Conservation (phyloP, 2,888 invertebrate genomes). For the Pediacus dermestoides region DNA sequence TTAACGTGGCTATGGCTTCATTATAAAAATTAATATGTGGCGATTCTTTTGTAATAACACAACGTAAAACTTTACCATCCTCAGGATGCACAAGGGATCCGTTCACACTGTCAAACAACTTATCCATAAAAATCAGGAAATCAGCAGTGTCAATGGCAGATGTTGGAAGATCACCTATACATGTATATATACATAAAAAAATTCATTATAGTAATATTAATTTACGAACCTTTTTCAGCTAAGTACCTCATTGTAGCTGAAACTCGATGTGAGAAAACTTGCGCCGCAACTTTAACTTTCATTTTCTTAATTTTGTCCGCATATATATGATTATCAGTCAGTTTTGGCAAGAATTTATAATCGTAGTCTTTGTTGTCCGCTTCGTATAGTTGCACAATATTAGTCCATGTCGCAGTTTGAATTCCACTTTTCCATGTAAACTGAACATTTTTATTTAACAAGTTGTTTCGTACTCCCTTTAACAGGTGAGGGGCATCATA, state of each 20-base stretch:
- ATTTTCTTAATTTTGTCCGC: neutral
- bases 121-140: neutral
- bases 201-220: neutral
- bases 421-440: neutral
- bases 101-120: constrained; percentile 2
- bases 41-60: neutral
- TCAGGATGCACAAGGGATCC: neutral
- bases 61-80: neutral
- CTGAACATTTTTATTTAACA: neutral
- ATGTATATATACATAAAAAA: neutral
- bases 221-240: neutral
- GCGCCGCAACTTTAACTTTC: neutral
- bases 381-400: neutral
- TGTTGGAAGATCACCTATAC: neutral
- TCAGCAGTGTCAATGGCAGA: neutral
- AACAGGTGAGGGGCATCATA: neutral
- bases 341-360: neutral
- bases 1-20: neutral
- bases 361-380: neutral
- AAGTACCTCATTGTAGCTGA: neutral
- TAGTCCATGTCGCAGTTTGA: neutral
- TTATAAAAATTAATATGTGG: constrained; percentile 1
- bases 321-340: neutral
- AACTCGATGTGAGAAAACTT: neutral
- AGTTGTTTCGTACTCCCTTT: neutral